A percentile compares a stretch with the other conserved stretches of the same genome.
phyloP scores from a whole-genome alignment of 2,113 vertebrate genomes.

The Pelecanus crispus region DNA sequence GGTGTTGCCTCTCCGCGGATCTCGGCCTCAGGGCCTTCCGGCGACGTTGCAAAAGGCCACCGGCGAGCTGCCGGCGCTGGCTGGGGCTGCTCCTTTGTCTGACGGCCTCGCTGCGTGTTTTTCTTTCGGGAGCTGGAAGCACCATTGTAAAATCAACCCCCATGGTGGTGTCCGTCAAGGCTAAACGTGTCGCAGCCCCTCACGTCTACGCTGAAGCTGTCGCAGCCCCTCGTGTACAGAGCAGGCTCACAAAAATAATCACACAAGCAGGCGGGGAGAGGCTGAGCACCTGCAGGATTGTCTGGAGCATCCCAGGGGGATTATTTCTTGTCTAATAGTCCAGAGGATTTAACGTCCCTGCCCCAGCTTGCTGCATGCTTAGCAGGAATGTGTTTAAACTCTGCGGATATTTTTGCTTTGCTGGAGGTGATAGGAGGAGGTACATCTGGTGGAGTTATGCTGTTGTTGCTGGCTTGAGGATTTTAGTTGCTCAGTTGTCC shows the following conservation, averaged over 20 bases:
- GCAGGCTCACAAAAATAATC: rapidly evolving
- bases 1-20: not conserved
- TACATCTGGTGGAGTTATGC: rapidly evolving
- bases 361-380: not conserved
- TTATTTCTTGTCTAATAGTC: not conserved
- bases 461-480: not conserved
- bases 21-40: not conserved
- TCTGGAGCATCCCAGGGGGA: not conserved
- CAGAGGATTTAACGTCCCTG: rapidly evolving
- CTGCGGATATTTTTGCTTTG: not conserved
- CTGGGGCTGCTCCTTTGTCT: not conserved
- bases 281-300: not conserved
- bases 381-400: rapidly evolving
- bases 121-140: not conserved
- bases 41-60: not conserved
- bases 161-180: not conserved
- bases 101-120: not conserved
- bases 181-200: not conserved
- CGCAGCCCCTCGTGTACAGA: not conserved
- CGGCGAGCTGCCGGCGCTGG: not conserved
- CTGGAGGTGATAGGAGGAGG: not conserved
- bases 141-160: not conserved
- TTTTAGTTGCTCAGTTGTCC: no score
- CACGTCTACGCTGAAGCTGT: no score
- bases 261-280: not conserved